Conservation (phyloP, 2,888 invertebrate species). For the Patella depressa region DNA sequence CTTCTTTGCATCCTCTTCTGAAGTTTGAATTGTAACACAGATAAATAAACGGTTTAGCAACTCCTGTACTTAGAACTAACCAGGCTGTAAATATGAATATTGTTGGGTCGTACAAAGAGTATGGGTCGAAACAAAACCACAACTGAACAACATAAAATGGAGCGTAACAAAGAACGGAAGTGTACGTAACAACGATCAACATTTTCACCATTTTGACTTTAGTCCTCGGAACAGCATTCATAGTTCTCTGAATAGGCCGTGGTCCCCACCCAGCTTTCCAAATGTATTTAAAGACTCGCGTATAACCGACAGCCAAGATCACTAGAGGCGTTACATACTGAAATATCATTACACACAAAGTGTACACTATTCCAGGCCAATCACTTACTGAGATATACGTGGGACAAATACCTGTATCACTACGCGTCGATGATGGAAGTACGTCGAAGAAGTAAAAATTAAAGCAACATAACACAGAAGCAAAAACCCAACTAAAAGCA, state of each 20-base stretch:
- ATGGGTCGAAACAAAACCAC: constrained; percentile 42
- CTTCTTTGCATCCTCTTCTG: constrained; percentile 67
- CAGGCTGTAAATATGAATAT: constrained; percentile 48
- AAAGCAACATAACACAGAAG: constrained; percentile 47
- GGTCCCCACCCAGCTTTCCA: constrained; percentile 53
- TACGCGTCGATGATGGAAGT: constrained; percentile 9
- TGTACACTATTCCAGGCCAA: constrained; percentile 48
- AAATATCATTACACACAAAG: constrained; percentile 41
- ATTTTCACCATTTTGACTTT: constrained; percentile 69
- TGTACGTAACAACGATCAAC: constrained; percentile 56
- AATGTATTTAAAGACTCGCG: constrained; percentile 54
- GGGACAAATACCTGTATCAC: constrained; percentile 40
- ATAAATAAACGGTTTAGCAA: constrained; percentile 63
- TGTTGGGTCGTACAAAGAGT: constrained; percentile 30
- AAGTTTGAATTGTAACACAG: constrained; percentile 67
- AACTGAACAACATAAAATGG: constrained; percentile 53
- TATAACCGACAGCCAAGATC: constrained; percentile 49
- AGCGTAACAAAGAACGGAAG: constrained; percentile 39
- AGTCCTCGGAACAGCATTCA: constrained; percentile 62
- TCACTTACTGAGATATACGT: constrained; percentile 44
- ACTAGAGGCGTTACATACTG: constrained; percentile 53
- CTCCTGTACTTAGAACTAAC: constrained; percentile 45
- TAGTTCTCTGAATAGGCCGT: constrained; percentile 53
- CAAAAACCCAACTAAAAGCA: constrained; percentile 46
- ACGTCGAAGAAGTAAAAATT: constrained; percentile 57